Conservation (phyloP, 2,797 vertebrate genomes). For the Microctenopoma steveboyesi region DNA sequence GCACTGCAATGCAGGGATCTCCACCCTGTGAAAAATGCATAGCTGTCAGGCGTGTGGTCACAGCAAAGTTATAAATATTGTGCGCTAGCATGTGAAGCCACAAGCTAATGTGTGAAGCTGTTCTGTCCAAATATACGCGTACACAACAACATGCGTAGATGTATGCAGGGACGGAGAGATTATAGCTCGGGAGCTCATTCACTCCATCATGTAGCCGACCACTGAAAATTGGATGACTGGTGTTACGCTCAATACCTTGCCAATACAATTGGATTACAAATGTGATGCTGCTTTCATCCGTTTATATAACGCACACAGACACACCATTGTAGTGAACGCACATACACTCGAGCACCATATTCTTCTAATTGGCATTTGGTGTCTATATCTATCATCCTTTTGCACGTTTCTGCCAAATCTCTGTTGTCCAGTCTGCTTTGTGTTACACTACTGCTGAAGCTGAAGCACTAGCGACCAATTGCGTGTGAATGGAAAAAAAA, state of each 20-base stretch:
- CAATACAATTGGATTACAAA: slow-evolving; percentile 71
- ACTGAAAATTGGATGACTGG: slow-evolving; percentile 66
- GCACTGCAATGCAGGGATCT: slow-evolving; percentile 75
- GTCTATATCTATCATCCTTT: slow-evolving; percentile 27
- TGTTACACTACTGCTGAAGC: slow-evolving; percentile 7
- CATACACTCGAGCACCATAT: slow-evolving; percentile 19
- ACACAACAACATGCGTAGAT: slow-evolving; percentile 12
- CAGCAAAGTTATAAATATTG: slow-evolving; percentile 36
- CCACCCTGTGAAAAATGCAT: slow-evolving; percentile 72
- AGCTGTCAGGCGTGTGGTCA: slow-evolving; percentile 67
- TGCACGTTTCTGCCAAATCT: slow-evolving; percentile 19
- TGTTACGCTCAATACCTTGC: slow-evolving; percentile 57
- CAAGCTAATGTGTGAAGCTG: slow-evolving; percentile 39
- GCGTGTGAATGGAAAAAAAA: neutral
- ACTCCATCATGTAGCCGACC: slow-evolving; percentile 46
- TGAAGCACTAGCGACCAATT: slow-evolving; percentile 23
- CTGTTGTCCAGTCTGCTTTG: slow-evolving; percentile 33
- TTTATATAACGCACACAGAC: slow-evolving; percentile 37
- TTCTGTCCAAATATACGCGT: neutral
- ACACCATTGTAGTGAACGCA: slow-evolving; percentile 24
- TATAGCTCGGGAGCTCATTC: slow-evolving; percentile 29
- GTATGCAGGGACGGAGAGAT: slow-evolving; percentile 27
- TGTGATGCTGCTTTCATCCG: slow-evolving; percentile 62
- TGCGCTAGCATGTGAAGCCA: slow-evolving; percentile 33
- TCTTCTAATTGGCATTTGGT: slow-evolving; percentile 30